Base-by-base conservation (phyloP, 2,113 vertebrate species). In the Spermophilus dauricus region DNA sequence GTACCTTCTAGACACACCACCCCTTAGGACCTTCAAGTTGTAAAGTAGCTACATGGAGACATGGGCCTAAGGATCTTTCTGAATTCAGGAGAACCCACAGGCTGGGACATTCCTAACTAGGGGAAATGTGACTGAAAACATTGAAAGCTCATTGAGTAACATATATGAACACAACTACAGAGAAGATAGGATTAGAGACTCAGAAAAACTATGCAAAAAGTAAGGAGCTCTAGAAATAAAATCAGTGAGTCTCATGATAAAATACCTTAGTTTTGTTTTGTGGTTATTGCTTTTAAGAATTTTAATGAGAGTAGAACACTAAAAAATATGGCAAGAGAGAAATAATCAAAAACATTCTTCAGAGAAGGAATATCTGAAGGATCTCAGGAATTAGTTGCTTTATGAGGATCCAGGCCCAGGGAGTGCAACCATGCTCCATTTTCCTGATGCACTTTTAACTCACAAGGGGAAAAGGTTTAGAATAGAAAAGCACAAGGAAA, bases 291-390 rank as follows among this genome's bases (percentile, higher is more conserved):
- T 17, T 92, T 92, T 34, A 91, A 56, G 6, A 96, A 78, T 14
- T 80, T 63, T 91, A 39, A 81, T 82, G 45, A 48, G 73, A n/a
- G 22, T 34, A 51, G 32, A 72, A 87, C 91, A 51, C 42, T 97
- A 56, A 81, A 92, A 96, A 95, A 73, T n/a, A 93, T 63, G 11
- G 37, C 51, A 77, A 76, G 28, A 61, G 22, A 97, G 32, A 96
- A 96, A 88, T 48, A 81, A 94, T 69, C 48, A 75, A 89, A 89
- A 92, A 39, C 12, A 37, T 89, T 96, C 28, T 30, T 87, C 34
- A 6, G 87, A 70, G 94, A 90, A 95, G 3, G 2, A 91, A 86
- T 5, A 14, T 63, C 61, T 8, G 37, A 67, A 14, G 4, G 30
- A 94, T 80, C 84, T 85, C 70, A 76, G 67, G 39, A 37, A 70